These are phyloP conservation scores for Heliconius aoede DNA, from an alignment of 2,888 invertebrate species.

Conservation along the genomic window DNA sequence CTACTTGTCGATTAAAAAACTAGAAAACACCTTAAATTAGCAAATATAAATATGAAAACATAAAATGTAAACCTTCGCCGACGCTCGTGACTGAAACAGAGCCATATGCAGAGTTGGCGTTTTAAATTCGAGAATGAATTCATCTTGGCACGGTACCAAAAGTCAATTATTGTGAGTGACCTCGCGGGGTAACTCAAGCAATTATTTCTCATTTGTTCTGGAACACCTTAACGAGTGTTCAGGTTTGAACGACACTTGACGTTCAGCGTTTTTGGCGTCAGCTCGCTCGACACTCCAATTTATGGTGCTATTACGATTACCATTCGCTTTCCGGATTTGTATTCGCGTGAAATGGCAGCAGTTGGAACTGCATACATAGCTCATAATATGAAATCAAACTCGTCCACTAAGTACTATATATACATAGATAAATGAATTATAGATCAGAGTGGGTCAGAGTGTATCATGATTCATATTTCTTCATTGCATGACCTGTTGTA, in stretches of 20 bases:
- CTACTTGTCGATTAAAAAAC: too few relatives aligned
- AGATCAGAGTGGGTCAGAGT: not conserved
- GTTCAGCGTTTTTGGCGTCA: conserved; percentile 69
- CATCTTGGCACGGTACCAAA: conserved; percentile 72
- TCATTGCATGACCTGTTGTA: not conserved
- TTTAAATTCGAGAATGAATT: conserved; percentile 48
- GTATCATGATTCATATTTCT: not conserved
- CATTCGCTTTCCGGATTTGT: conserved; percentile 17
- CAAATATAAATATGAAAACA: not conserved
- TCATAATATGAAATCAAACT: conserved; percentile 4
- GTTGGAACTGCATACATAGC: conserved; percentile 8
- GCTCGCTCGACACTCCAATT: conserved; percentile 64
- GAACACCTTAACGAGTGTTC: conserved; percentile 73
- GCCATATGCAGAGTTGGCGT: conserved; percentile 31
- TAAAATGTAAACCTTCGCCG: not conserved
- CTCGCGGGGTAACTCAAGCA: conserved; percentile 65
- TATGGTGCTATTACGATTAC: conserved; percentile 47
- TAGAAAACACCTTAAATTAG: too few relatives aligned
- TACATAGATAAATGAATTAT: conserved; percentile 4
- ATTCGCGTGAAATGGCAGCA: conserved; percentile 28
- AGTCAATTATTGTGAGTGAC: conserved; percentile 74
- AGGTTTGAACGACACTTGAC: conserved; percentile 71
- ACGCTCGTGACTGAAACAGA: conserved; percentile 17
- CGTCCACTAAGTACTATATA: not conserved
- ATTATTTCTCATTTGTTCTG: conserved; percentile 75